Evolutionary conservation across 2,797 vertebrate genomes (phyloP).

Genomic region (Pachyuromys duprasi): DNA sequence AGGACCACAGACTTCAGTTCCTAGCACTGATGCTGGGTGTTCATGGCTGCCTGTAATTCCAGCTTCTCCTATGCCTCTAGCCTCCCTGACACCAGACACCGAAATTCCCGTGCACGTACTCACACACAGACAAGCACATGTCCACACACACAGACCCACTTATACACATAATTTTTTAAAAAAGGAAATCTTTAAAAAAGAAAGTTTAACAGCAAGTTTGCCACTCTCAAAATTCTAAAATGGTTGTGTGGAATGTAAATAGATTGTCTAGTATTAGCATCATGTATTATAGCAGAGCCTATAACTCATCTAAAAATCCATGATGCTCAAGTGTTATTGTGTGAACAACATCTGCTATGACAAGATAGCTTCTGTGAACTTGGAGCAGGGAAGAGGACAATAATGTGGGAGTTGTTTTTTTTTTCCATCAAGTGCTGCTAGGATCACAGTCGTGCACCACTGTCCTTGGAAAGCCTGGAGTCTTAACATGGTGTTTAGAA

Average conservation of each 20-base stretch:
- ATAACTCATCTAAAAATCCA: not conserved
- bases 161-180: not conserved
- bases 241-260: not conserved
- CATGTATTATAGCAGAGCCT: not conserved
- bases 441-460: not conserved
- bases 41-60: not conserved
- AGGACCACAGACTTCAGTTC: not conserved
- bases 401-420: not conserved
- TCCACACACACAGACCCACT: not conserved
- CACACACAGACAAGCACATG: not conserved
- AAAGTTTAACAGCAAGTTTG: not conserved
- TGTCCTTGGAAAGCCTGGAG: not conserved
- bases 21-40: accelerated
- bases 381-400: constrained; percentile 45
- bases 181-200: not conserved
- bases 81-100: not conserved
- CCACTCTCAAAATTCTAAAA: not conserved
- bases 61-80: not conserved
- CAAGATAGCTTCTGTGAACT: not conserved
- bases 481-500: not conserved
- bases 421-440: too few relatives aligned
- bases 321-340: not conserved
- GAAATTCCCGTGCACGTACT: not conserved
- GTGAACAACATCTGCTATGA: not conserved
- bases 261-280: not conserved